Evolutionary conservation across 1,140 invertebrate species (phyloP).

Genomic region (Linepithema humile): DNA sequence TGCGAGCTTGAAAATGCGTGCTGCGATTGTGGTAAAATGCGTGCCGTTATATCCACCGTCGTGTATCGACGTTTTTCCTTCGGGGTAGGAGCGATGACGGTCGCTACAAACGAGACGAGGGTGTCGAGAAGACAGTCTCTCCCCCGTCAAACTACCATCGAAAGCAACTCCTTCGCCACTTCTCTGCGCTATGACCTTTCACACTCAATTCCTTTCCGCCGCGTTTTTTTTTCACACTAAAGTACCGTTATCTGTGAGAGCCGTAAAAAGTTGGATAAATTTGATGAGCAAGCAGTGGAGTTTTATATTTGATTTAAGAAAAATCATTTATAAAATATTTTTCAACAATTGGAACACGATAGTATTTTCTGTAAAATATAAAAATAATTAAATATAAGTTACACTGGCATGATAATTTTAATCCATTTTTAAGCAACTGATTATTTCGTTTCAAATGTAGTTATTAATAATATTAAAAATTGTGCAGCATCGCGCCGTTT

Average conservation of each 20-base stretch:
- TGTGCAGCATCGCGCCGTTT: too few relatives aligned
- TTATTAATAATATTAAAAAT: too few relatives aligned
- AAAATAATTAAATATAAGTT: too few relatives aligned
- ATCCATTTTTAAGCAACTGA: too few relatives aligned
- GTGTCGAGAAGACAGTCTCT: not conserved
- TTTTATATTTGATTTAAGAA: not conserved
- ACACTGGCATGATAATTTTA: too few relatives aligned
- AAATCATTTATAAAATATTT: not conserved
- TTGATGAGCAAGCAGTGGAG: not conserved
- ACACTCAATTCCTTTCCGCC: not conserved
- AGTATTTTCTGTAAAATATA: not conserved
- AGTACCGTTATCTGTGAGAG: not conserved
- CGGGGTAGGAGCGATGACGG: slow-evolving; percentile 43
- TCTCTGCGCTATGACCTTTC: slow-evolving; percentile 8
- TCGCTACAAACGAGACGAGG: slow-evolving; percentile 21
- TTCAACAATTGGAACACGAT: not conserved
- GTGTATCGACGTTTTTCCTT: slow-evolving; percentile 79
- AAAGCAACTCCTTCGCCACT: slow-evolving; percentile 42
- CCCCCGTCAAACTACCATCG: not conserved
- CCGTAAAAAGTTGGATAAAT: too few relatives aligned
- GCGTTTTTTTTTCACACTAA: not conserved
- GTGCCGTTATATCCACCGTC: slow-evolving; percentile 67
- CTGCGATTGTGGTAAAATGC: slow-evolving; percentile 75
- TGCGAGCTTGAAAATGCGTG: slow-evolving; percentile 79
- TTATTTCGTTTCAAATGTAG: too few relatives aligned